Base-by-base conservation (phyloP, 2,113 vertebrate genomes). In the Tinamus guttatus region DNA sequence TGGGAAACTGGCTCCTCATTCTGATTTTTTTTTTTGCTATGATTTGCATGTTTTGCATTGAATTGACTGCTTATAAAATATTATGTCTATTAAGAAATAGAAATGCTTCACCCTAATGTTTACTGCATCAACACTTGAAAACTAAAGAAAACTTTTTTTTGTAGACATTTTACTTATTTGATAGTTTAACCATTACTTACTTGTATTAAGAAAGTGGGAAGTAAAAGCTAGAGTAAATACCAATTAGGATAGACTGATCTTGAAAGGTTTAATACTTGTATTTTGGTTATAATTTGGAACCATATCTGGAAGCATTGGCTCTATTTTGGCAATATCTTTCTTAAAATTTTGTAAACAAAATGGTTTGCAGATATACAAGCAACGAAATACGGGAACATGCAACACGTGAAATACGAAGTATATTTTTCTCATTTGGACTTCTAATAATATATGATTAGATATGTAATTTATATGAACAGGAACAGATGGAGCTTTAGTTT, bases 401-500 rank as follows among this genome's bases (percentile, higher is more conserved):
- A 64, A 34, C 19, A 27, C 14, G 11, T 30, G n/a, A 27, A 38
- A 27, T 17, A 13, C 41, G n/a, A 27, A 38, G 17, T 64, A 30
- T 5, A 30, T 56, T 22, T 76, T 77, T 67, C 14, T 87, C 24
- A 85, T 67, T 83, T 93, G 60, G 28, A 52, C 32, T 27, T 25
- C 32, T 34, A 40, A 54, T 51, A 74, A 38, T 60, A 64, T 24
- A 32, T 34, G 20, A 45, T 87, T 51, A 60, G 34, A 18, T 90
- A 81, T 2, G 0, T 81, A 79, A 77, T 86, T 90, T 85, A 45
- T 88, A 90, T 74, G 81, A 96, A 90, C 36, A 94, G 76, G 85
- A 73, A 78, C 80, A 93, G 95, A 90, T 94, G 93, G 87, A 96
- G 76, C 68, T 93, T 87, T 83, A 81, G 64, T 87, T 94, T 95